A percentile compares a stretch with the other conserved stretches of the same genome.
phyloP scores from a whole-genome alignment of 2,113 vertebrate species.

The Cyprinodon brontotheroides region DNA sequence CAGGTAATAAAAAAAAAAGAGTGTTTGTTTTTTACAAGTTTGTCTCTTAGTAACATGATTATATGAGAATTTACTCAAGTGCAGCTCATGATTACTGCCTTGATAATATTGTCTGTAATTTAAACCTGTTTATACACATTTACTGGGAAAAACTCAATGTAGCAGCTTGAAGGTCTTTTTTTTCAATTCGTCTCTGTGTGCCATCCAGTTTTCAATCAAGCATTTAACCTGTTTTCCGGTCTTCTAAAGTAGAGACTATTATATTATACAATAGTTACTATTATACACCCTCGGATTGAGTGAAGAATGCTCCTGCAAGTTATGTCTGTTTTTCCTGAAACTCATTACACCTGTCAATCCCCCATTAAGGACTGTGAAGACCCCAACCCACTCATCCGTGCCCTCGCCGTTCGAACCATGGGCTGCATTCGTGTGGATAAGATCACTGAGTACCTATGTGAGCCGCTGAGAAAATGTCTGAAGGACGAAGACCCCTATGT shows the following conservation, averaged over 20 bases:
- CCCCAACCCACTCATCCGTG: slow-evolving; percentile 95
- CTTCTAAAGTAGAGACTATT: neutral
- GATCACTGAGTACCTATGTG: slow-evolving; percentile 96
- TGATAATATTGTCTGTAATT: neutral
- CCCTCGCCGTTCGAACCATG: slow-evolving; percentile 96
- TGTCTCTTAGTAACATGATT: neutral
- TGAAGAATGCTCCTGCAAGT: neutral
- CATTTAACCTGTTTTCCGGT: neutral
- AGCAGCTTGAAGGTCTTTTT: neutral
- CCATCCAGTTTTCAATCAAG: neutral
- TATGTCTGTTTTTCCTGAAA: neutral
- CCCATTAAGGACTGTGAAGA: slow-evolving; percentile 92
- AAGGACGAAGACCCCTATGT: slow-evolving; percentile 98
- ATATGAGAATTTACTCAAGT: neutral
- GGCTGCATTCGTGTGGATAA: slow-evolving; percentile 98
- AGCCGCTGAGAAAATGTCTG: slow-evolving; percentile 94
- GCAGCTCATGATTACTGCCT: neutral
- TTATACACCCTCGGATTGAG: neutral
- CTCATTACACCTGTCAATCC: neutral
- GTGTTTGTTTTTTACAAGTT: neutral
- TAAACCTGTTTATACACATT: slow-evolving; percentile 1
- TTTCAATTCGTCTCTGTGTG: neutral
- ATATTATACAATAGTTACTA: too few species aligned
- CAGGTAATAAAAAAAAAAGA: neutral
- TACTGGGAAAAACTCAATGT: neutral